Percentiles rank a stretch among this genome's conserved stretches.
Conservation (phyloP, 2,113 vertebrate species). For the zebrafish (Danio rerio) region DNA sequence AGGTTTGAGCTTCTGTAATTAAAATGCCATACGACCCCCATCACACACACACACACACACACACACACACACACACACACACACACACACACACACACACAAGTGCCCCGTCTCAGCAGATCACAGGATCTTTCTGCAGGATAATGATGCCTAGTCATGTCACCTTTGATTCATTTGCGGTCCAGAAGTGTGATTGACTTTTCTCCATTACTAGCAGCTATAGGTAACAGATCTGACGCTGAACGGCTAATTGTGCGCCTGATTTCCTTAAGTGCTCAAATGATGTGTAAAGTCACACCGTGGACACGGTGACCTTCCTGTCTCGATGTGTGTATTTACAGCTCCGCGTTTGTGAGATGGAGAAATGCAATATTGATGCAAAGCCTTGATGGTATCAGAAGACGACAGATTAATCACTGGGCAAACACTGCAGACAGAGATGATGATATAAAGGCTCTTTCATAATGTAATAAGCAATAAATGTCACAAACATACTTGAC, state of each 20-base stretch:
- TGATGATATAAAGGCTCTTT: not conserved
- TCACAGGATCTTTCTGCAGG: not conserved
- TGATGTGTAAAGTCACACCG: constrained; percentile 43
- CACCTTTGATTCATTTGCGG: constrained; percentile 17
- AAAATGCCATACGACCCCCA: not conserved
- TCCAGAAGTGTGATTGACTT: not conserved
- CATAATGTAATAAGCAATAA: not conserved
- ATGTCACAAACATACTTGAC: not conserved
- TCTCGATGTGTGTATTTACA: constrained; percentile 35
- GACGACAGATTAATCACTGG: constrained; percentile 6
- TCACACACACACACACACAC: no score
- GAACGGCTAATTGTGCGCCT: constrained; percentile 40
- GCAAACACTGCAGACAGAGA: not conserved
- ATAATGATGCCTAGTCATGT: constrained; percentile 11
- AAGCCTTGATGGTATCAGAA: constrained; percentile 17
- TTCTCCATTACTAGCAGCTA: constrained; percentile 23
- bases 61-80: no score
- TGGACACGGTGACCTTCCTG: constrained; percentile 29
- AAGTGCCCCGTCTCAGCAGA: no score
- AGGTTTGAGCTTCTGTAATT: not conserved
- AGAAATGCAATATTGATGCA: constrained; percentile 18
- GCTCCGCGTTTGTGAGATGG: not conserved
- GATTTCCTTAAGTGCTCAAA: constrained; percentile 46
- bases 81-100: no score
- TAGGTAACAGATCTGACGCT: constrained; percentile 23